A percentile compares a stretch with the other conserved stretches of the same genome.
Evolutionary conservation across 2,113 vertebrate genomes (phyloP).

Genomic region (Nothoprocta pentlandii): DNA sequence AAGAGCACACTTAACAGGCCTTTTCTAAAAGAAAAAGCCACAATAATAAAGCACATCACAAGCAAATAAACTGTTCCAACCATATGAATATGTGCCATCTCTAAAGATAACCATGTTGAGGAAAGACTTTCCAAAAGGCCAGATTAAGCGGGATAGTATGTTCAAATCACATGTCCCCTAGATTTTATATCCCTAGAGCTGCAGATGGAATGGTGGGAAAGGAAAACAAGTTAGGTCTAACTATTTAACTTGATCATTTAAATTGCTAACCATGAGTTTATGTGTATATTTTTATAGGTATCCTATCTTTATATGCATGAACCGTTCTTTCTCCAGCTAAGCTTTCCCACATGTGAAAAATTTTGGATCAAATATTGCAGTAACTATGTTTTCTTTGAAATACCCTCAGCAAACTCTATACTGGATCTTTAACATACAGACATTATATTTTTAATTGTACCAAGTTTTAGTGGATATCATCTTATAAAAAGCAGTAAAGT

Average conservation of each 20-base stretch:
- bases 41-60: neutral
- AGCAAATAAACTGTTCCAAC: neutral
- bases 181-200: neutral
- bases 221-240: neutral
- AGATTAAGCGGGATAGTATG: neutral
- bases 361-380: slow-evolving; percentile 2
- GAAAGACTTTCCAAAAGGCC: neutral
- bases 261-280: neutral
- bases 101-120: neutral
- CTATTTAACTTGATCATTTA: neutral
- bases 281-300: slow-evolving; percentile 31
- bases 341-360: slow-evolving; percentile 40
- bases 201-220: slow-evolving; percentile 13
- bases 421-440: neutral
- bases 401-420: neutral
- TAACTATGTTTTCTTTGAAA: slow-evolving; percentile 24
- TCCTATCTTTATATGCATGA: slow-evolving; percentile 8
- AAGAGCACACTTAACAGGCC: neutral
- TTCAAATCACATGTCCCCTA: neutral
- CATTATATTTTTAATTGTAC: neutral
- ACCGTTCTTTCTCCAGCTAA: slow-evolving; percentile 38
- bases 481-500: neutral
- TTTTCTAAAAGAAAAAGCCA: neutral
- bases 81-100: neutral
- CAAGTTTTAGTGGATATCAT: neutral